A percentile compares a stretch with the other conserved stretches of the same genome.
Evolutionary conservation across 1,140 invertebrate species (phyloP).

Genomic region (Bilobella aurantiaca): DNA sequence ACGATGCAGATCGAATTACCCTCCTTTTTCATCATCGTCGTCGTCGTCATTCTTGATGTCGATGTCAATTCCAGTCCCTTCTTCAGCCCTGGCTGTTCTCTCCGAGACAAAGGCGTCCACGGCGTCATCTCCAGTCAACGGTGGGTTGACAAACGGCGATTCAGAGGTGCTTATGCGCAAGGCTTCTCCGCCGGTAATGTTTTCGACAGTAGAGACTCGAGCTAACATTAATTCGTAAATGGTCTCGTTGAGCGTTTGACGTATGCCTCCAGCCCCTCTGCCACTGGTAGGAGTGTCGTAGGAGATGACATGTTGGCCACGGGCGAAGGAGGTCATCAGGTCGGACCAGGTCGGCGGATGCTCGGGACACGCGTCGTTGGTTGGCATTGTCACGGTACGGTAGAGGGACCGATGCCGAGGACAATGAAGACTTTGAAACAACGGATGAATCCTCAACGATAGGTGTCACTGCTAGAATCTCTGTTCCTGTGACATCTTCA

Average conservation of each 20-base stretch:
- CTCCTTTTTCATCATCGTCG: not conserved
- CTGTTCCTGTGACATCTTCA: too few species aligned
- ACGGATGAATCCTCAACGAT: too few species aligned
- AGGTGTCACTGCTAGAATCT: too few species aligned
- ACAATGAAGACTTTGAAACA: too few species aligned
- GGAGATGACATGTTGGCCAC: too few species aligned
- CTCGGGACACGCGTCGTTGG: too few species aligned
- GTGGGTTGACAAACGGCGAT: not conserved
- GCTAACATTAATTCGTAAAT: not conserved
- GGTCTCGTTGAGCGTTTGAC: not conserved
- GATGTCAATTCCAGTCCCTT: not conserved
- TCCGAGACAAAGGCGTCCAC: not conserved
- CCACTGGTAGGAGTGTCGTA: not conserved
- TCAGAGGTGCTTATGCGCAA: not conserved
- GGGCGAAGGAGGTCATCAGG: too few species aligned
- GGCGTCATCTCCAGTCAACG: not conserved
- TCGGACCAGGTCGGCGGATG: too few species aligned
- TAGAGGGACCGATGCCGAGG: too few species aligned
- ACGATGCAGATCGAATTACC: not conserved
- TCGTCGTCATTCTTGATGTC: not conserved
- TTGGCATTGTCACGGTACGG: too few species aligned
- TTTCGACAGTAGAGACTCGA: not conserved
- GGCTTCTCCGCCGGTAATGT: not conserved
- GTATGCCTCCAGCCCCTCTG: not conserved
- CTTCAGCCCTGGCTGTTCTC: not conserved